Evolutionary conservation across 2,888 invertebrate genomes (phyloP).

Genomic region (Phaedon cochleariae): DNA sequence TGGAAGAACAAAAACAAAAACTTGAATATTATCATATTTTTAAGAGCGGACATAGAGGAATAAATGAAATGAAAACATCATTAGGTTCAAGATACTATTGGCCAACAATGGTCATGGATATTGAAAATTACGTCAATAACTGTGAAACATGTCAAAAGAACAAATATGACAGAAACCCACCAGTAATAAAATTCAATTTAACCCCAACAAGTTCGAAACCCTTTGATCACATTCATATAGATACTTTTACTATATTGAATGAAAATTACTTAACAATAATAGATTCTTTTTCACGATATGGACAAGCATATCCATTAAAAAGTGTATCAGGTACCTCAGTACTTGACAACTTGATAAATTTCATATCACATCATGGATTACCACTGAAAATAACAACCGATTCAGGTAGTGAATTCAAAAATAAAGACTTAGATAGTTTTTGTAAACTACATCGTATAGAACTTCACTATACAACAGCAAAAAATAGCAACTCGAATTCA

Average conservation of each 20-base stretch:
- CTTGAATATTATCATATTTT: not conserved
- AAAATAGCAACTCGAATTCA: conserved; percentile 20
- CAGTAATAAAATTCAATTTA: conserved; percentile 9
- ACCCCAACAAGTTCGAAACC: conserved; percentile 3
- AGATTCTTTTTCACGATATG: not conserved
- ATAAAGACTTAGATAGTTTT: not conserved
- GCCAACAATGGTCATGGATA: conserved; percentile 25
- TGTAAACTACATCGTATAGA: conserved; percentile 14
- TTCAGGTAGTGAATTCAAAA: not conserved
- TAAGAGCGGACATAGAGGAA: not conserved
- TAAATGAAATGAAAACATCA: not conserved
- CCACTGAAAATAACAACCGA: not conserved
- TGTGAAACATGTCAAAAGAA: conserved; percentile 29
- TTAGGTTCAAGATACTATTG: not conserved
- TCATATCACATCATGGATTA: conserved; percentile 1
- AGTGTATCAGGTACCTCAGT: not conserved
- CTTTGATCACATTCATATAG: conserved; percentile 18
- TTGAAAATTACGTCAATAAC: not conserved
- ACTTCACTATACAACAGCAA: conserved; percentile 13
- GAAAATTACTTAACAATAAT: conserved; percentile 1
- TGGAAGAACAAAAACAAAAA: not conserved
- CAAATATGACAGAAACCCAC: conserved; percentile 18
- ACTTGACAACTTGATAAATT: not conserved
- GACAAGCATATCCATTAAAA: not conserved
- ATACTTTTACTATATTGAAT: conserved; percentile 18